phyloP scores from a whole-genome alignment of 2,797 vertebrate genomes.

The Pseudomugil gertrudae region DNA sequence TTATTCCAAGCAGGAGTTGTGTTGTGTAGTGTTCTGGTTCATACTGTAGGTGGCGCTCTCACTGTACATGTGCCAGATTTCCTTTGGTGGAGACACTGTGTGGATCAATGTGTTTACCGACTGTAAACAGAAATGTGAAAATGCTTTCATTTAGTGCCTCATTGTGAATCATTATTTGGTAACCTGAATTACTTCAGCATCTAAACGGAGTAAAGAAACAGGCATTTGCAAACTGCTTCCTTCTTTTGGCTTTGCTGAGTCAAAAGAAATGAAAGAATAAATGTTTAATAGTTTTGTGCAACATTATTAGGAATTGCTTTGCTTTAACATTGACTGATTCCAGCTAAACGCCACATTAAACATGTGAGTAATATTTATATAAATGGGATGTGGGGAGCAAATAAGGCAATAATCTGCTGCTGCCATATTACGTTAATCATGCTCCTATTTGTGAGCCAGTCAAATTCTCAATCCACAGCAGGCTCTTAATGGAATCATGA shows the following conservation, averaged over 20 bases:
- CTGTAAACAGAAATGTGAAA: background rate
- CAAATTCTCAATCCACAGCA: slow-evolving; percentile 8
- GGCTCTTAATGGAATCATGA: slow-evolving; percentile 18
- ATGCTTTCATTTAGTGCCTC: background rate
- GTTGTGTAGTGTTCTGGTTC: slow-evolving; percentile 18
- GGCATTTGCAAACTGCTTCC: no score
- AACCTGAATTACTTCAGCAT: background rate
- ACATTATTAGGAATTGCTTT: background rate
- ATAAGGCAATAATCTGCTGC: background rate
- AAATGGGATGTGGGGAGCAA: background rate
- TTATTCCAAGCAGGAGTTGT: background rate
- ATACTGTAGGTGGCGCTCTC: slow-evolving; percentile 66
- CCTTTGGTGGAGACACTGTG: background rate
- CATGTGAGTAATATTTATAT: background rate
- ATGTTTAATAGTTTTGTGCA: background rate
- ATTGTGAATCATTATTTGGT: background rate
- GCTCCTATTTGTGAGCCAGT: slow-evolving; percentile 5
- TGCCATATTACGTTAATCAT: slow-evolving; percentile 1
- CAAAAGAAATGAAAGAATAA: background rate
- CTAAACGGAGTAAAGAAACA: background rate
- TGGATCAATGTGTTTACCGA: slow-evolving; percentile 2
- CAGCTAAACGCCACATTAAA: background rate
- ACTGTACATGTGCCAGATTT: slow-evolving; percentile 1
- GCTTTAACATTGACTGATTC: slow-evolving; percentile 3
- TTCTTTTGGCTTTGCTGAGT: background rate